These are phyloP conservation scores for Seladonia tumulorum DNA, from an alignment of 2,888 invertebrate genomes.

Conservation along the genomic window DNA sequence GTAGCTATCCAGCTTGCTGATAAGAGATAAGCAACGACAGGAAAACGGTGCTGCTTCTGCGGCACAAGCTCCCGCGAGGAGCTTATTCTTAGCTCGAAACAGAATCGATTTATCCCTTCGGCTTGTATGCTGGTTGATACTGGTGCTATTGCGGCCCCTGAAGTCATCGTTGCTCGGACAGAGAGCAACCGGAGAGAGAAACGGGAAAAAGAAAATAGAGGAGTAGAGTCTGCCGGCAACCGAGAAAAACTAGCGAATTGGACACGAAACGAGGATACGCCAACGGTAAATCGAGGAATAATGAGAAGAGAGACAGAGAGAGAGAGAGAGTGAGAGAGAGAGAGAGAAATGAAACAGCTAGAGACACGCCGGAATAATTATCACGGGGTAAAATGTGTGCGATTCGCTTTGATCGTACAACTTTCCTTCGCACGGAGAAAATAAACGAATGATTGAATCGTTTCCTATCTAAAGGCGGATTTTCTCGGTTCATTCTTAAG, in stretches of 20 bases:
- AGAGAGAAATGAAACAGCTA: background rate
- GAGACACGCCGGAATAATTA: background rate
- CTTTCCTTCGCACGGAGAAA: background rate
- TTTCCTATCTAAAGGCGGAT: background rate
- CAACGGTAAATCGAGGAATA: background rate
- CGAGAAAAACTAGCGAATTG: conserved; percentile 2
- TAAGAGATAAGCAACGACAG: conserved; percentile 40
- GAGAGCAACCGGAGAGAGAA: background rate
- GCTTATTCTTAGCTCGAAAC: conserved; percentile 76
- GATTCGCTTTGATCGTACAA: background rate
- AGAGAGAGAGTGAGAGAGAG: background rate
- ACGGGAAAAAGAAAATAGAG: background rate
- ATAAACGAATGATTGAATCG: background rate
- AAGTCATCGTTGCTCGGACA: conserved; percentile 22
- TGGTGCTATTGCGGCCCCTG: conserved; percentile 37
- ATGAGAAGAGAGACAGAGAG: background rate
- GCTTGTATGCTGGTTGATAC: conserved; percentile 61
- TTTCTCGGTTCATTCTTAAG: too few species aligned
- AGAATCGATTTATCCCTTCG: conserved; percentile 77
- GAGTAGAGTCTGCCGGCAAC: background rate
- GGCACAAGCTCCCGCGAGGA: conserved; percentile 66
- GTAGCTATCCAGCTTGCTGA: background rate
- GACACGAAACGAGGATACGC: conserved; percentile 7
- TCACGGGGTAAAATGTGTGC: background rate
- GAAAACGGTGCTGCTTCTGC: conserved; percentile 47